phyloP scores from a whole-genome alignment of 2,797 vertebrate genomes.

The Leucoraja ocellata region DNA sequence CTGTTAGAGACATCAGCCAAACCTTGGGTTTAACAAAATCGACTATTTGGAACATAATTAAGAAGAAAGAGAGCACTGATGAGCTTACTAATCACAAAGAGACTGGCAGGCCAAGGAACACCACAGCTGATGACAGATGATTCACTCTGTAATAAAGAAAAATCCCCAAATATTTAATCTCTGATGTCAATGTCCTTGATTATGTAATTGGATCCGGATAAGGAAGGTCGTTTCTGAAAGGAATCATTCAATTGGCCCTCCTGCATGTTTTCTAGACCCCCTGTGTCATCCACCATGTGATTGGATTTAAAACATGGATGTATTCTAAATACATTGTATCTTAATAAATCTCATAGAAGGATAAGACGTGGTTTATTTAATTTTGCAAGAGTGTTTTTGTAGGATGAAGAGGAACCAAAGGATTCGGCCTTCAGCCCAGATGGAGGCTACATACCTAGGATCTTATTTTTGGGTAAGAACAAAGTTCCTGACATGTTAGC shows the following conservation, averaged over 20 bases:
- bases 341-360: background rate
- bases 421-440: conserved; percentile 86
- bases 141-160: background rate
- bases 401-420: conserved; percentile 97
- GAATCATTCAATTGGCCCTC: background rate
- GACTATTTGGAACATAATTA: no score
- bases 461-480: conserved; percentile 84
- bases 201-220: background rate
- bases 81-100: no score
- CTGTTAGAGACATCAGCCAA: no score
- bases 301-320: background rate
- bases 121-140: no score
- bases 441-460: conserved; percentile 94
- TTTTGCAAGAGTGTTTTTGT: conserved; percentile 34
- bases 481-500: background rate
- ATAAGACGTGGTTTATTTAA: background rate
- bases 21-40: no score
- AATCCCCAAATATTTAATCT: no score
- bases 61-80: no score
- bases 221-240: background rate
- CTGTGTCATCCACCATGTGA: background rate
- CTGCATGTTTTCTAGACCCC: background rate
- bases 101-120: no score
- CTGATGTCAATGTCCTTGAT: background rate
- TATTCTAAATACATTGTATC: background rate